phyloP scores from a whole-genome alignment of 2,113 vertebrate genomes.

The Nibea coibor region DNA sequence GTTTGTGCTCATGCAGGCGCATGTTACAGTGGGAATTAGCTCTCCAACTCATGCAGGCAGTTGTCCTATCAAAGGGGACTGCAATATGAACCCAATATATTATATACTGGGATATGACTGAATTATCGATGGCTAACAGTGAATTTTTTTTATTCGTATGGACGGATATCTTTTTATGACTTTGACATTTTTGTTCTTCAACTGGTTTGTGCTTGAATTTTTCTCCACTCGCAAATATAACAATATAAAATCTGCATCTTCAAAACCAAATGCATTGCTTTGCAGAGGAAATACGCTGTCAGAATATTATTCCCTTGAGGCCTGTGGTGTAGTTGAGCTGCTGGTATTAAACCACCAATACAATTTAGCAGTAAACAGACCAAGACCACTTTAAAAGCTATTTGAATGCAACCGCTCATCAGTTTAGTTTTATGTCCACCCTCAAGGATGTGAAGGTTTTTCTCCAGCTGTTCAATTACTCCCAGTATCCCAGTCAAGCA shows the following conservation, averaged over 20 bases:
- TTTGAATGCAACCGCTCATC: conserved; percentile 14
- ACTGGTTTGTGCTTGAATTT: not conserved
- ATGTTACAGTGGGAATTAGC: conserved; percentile 63
- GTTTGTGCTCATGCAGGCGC: conserved; percentile 45
- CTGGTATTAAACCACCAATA: not conserved
- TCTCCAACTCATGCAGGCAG: conserved; percentile 36
- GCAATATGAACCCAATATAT: conserved; percentile 32
- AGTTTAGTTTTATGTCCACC: conserved; percentile 14
- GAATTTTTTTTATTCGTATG: not conserved
- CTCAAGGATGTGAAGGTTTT: not conserved
- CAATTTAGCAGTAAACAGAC: conserved; percentile 2
- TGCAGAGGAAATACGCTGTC: not conserved
- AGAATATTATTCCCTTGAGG: conserved; percentile 6
- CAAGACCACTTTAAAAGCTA: conserved; percentile 13
- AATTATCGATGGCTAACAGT: conserved; percentile 14
- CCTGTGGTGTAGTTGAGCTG: not conserved
- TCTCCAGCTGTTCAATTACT: conserved; percentile 4
- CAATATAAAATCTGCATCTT: not conserved
- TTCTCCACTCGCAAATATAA: not conserved
- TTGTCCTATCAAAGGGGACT: conserved; percentile 53
- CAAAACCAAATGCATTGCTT: not conserved
- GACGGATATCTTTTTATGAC: conserved; percentile 14
- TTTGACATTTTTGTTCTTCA: conserved; percentile 35
- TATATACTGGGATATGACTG: conserved; percentile 23
- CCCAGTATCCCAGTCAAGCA: conserved; percentile 12